Percentiles rank a stretch among this genome's conserved stretches.
phyloP scores from a whole-genome alignment of 2,113 vertebrate species.

The Picathartes gymnocephalus region DNA sequence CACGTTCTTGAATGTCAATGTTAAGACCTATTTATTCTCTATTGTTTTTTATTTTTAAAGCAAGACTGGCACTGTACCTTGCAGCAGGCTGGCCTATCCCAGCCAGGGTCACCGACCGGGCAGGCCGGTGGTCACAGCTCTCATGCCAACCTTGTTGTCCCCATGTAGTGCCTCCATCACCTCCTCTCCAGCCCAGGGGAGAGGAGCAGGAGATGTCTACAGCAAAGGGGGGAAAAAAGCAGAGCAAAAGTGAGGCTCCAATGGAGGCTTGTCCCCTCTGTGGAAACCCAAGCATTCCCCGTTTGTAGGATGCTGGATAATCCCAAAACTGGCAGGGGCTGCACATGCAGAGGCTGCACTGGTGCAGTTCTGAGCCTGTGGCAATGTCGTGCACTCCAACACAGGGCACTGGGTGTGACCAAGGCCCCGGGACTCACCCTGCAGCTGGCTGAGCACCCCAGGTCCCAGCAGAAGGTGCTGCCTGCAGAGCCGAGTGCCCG shows the following conservation, averaged over 20 bases:
- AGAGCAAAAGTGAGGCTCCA: not conserved
- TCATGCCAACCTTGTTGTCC: not conserved
- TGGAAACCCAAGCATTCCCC: not conserved
- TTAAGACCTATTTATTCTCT: constrained; percentile 62
- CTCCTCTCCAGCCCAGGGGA: not conserved
- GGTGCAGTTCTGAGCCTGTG: not conserved
- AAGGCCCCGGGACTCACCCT: not conserved
- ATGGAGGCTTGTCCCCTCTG: not conserved
- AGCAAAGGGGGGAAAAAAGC: not conserved
- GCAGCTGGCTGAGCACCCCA: not conserved
- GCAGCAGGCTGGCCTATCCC: constrained; percentile 1
- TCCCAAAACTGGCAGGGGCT: not conserved
- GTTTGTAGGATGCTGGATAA: not conserved
- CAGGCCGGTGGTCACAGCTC: not conserved
- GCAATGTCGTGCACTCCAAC: not conserved
- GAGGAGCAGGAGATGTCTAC: not conserved
- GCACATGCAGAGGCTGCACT: not conserved
- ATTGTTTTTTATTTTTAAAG: constrained; percentile 11
- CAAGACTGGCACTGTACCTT: constrained; percentile 9
- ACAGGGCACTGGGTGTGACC: not conserved
- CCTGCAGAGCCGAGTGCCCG: not conserved
- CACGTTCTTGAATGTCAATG: constrained; percentile 62
- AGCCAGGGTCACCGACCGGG: not conserved
- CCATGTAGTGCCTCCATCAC: not conserved
- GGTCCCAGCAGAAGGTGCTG: not conserved